phyloP scores from a whole-genome alignment of 2,888 invertebrate genomes.

The Drosophila helvetica region DNA sequence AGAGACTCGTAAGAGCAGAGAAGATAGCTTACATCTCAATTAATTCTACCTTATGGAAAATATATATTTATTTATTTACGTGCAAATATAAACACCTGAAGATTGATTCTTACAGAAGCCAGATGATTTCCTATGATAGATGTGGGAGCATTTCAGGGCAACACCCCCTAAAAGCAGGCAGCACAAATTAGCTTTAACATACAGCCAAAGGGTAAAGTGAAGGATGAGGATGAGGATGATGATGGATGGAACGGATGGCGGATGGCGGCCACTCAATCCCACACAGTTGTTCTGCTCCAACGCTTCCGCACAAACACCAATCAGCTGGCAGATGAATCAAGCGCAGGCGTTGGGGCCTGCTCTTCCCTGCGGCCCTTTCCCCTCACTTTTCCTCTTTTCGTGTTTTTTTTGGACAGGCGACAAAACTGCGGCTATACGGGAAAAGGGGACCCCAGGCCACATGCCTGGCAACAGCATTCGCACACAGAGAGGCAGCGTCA shows the following conservation, averaged over 20 bases:
- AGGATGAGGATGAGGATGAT: not conserved
- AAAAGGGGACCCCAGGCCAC: constrained; percentile 3
- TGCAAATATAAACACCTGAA: too few species aligned
- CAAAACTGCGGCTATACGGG: constrained; percentile 45
- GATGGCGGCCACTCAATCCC: constrained; percentile 42
- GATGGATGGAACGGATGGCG: constrained; percentile 12
- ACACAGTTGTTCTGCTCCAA: constrained; percentile 70
- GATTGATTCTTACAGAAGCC: too few species aligned
- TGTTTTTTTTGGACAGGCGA: constrained; percentile 44
- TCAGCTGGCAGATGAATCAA: constrained; percentile 60
- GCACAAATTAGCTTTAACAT: constrained; percentile 26
- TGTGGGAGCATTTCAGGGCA: not conserved
- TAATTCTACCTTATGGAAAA: not conserved
- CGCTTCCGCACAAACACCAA: constrained; percentile 66
- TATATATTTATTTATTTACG: not conserved
- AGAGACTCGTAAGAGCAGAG: not conserved
- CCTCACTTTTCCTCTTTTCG: not conserved
- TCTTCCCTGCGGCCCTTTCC: constrained; percentile 21
- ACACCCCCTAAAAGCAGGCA: constrained; percentile 27
- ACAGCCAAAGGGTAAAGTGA: constrained; percentile 19
- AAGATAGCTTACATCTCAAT: not conserved
- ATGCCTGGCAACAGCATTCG: constrained; percentile 62
- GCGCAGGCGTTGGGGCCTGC: constrained; percentile 56
- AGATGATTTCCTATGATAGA: not conserved
- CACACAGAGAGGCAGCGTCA: constrained; percentile 23